Conservation (phyloP, 2,113 vertebrate genomes). For the Etheostoma spectabile region DNA sequence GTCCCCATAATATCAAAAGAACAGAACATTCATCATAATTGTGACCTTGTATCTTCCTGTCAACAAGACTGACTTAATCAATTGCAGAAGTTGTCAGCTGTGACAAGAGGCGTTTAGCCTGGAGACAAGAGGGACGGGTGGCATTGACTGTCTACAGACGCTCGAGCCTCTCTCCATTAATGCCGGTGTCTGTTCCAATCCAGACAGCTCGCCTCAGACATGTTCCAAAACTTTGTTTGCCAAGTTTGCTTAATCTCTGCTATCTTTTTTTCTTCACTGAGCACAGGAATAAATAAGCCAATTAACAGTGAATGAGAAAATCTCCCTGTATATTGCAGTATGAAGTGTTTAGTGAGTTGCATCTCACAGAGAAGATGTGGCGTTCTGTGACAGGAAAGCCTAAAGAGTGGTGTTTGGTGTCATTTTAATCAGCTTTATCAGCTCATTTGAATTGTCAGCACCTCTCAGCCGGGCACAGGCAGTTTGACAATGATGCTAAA, state of each 20-base stretch:
- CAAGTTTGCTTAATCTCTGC: constrained; percentile 59
- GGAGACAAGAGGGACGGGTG: constrained; percentile 66
- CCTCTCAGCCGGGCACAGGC: constrained; percentile 54
- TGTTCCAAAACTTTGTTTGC: constrained; percentile 69
- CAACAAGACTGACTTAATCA: constrained; percentile 78
- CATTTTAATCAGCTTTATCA: constrained; percentile 65
- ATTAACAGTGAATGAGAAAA: constrained; percentile 75
- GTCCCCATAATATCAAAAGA: constrained; percentile 49
- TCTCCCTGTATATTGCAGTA: constrained; percentile 41
- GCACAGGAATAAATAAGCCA: constrained; percentile 68
- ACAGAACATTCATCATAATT: constrained; percentile 76
- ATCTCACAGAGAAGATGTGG: constrained; percentile 54
- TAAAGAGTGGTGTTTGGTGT: constrained; percentile 63
- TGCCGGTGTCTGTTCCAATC: constrained; percentile 64
- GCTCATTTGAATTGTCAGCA: constrained; percentile 63
- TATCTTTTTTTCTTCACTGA: constrained; percentile 1
- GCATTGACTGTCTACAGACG: constrained; percentile 61
- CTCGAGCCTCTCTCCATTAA: constrained; percentile 68
- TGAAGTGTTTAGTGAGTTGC: constrained; percentile 62
- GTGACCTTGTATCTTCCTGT: constrained; percentile 74
- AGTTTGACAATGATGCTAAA: constrained; percentile 74
- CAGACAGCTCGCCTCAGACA: constrained; percentile 51
- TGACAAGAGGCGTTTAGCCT: constrained; percentile 75
- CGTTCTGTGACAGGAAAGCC: constrained; percentile 56
- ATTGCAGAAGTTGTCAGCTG: constrained; percentile 76